Base-by-base conservation (phyloP, 2,888 invertebrate genomes). In the Parnassius mnemosyne region DNA sequence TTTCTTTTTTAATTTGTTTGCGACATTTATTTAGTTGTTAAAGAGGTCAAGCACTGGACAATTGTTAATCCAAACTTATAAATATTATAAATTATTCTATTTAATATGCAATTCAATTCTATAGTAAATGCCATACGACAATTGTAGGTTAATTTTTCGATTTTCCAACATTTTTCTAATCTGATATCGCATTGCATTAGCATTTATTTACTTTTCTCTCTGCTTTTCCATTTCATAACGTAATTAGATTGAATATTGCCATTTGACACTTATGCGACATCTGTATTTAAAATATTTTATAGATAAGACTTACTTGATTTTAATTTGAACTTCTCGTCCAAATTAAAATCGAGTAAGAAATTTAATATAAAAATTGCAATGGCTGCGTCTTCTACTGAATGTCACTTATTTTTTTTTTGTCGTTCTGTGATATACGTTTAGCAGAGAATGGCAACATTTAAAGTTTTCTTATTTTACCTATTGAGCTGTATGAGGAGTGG, bases 351-450 rank as follows among this genome's bases (percentile, higher is more conserved):
- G 9, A 13, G 10, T 46, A 56, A 16, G 20, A 42, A 52, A 57
- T 10, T 54, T 56, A 20, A 41, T 55, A 11, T 52, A 59, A 59
- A 53, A 43, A 52, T 51, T 46, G 46, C 12, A 16, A 13, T 47
- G 47, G 47, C 9, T 47, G 47, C 13, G 12, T 13, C 34, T 34
- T 34, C 34, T 9, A 13, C 25, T 52, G 16, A 20, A 13, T 42
- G 16, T 57, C 20, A 57, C 51, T 60, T 51, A 42, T 60, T 53
- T 53, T 54, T 57, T 13, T 51, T 53, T 46, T 62, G 79, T 76
- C 80, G 71, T 81, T 80, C 79, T 75, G 68, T 75, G 68, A 78
- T 79, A 81, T 80, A 76, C 77, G 72, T 79, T 79, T 76, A 73
- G 74, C 69, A 73, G 68, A 69, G 78, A 78, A 79, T 78, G 78